A percentile compares a stretch with the other conserved stretches of the same genome.
These are phyloP conservation scores for Chelonus insularis DNA, from an alignment of 1,140 invertebrate species.

Conservation along the genomic window DNA sequence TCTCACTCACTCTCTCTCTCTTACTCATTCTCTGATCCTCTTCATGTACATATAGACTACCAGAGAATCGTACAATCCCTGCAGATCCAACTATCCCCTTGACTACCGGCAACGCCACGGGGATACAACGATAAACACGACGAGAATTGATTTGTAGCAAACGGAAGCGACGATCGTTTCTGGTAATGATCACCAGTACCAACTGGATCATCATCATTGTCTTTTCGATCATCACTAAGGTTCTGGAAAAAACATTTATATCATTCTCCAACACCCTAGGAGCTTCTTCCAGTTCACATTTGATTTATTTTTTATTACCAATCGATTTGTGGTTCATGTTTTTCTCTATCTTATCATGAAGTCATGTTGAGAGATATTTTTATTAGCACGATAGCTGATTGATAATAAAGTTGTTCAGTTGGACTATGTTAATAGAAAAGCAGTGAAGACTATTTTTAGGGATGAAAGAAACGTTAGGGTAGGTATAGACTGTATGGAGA, in stretches of 20 bases:
- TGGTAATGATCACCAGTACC: conserved; percentile 47
- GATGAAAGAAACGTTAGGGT: not conserved
- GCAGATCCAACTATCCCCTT: conserved; percentile 38
- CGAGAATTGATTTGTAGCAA: conserved; percentile 59
- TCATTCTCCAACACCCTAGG: too few species aligned
- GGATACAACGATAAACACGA: conserved; percentile 56
- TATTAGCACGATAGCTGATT: too few species aligned
- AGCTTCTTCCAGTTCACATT: too few species aligned
- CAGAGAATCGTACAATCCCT: conserved; percentile 24
- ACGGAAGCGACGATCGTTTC: conserved; percentile 57
- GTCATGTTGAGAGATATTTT: too few species aligned
- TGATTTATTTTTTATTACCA: not conserved
- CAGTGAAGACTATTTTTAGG: too few species aligned
- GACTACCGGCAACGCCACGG: conserved; percentile 49
- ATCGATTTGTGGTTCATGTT: not conserved
- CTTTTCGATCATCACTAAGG: conserved; percentile 30
- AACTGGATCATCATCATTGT: conserved; percentile 39
- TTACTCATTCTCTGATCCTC: conserved; percentile 32
- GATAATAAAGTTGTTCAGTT: too few species aligned
- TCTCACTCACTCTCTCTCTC: conserved; percentile 34
- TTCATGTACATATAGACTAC: conserved; percentile 29
- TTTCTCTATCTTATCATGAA: too few species aligned
- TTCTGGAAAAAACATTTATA: too few species aligned
- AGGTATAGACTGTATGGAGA: not conserved
- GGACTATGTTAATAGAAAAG: too few species aligned